Evolutionary conservation across 2,888 invertebrate species (phyloP).

Genomic region (Dermolepida albohirtum): DNA sequence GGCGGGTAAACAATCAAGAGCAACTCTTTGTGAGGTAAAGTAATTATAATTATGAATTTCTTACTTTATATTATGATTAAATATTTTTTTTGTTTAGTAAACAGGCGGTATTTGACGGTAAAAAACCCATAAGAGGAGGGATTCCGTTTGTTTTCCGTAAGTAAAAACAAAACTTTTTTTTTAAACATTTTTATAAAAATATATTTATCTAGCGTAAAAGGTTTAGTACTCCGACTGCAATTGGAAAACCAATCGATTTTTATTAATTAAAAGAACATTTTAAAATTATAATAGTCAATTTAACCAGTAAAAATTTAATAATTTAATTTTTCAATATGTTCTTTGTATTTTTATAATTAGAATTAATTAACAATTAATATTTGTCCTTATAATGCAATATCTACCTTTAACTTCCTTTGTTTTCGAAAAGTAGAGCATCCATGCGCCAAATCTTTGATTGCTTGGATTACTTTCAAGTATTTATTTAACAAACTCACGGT

Average conservation of each 20-base stretch:
- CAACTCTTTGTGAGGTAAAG: slow-evolving; percentile 95
- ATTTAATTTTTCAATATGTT: too few species aligned
- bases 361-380: not conserved
- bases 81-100: slow-evolving; percentile 74
- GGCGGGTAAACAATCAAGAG: slow-evolving; percentile 96
- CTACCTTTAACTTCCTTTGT: too few species aligned
- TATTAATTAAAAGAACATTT: not conserved
- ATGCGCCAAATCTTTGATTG: too few species aligned
- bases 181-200: too few species aligned
- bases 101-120: slow-evolving; percentile 95
- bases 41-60: slow-evolving; percentile 2
- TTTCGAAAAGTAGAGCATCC: not conserved
- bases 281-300: not conserved
- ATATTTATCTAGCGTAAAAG: too few species aligned
- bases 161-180: slow-evolving; percentile 63
- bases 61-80: slow-evolving; percentile 1
- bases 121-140: slow-evolving; percentile 95
- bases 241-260: too few species aligned
- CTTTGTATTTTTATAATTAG: too few species aligned
- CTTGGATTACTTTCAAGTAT: too few species aligned
- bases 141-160: slow-evolving; percentile 98
- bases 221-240: too few species aligned
- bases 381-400: not conserved
- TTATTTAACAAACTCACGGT: too few species aligned
- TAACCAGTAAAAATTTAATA: too few species aligned